Conservation (phyloP, 1,140 invertebrate genomes). For the Saccostrea cuccullata region DNA sequence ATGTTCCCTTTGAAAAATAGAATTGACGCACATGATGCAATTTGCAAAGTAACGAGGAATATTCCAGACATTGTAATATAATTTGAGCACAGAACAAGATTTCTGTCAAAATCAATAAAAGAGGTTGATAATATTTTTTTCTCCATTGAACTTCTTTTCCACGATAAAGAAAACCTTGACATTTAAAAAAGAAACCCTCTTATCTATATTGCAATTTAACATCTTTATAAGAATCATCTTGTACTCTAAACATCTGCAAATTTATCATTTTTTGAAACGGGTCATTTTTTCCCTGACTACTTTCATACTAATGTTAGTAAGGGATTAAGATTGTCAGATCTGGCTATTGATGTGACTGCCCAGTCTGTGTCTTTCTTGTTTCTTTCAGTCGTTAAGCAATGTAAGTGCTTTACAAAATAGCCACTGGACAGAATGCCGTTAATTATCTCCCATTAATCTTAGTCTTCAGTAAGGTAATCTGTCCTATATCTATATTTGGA, state of each 20-base stretch:
- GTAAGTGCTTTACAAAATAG: not conserved
- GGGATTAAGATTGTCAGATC: slow-evolving; percentile 35
- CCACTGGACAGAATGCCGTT: not conserved
- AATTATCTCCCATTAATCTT: slow-evolving; percentile 30
- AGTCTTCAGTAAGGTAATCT: not conserved
- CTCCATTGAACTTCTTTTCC: not conserved
- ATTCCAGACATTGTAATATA: not conserved
- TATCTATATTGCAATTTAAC: not conserved
- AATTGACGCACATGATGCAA: slow-evolving; percentile 26
- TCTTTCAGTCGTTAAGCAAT: slow-evolving; percentile 1
- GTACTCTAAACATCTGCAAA: not conserved
- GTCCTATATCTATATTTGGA: not conserved
- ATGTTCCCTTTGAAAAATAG: not conserved
- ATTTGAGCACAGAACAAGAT: slow-evolving; percentile 13
- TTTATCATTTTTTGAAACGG: slow-evolving; percentile 4
- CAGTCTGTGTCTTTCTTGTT: slow-evolving; percentile 26
- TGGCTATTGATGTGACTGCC: not conserved
- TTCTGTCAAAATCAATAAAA: slow-evolving; percentile 10
- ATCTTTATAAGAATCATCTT: not conserved
- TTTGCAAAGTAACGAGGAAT: slow-evolving; percentile 2
- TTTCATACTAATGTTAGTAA: not conserved
- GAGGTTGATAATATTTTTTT: not conserved
- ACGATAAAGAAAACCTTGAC: not conserved
- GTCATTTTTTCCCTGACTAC: not conserved
- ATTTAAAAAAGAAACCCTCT: not conserved